Conservation (phyloP, 92 coral and sea anemone genomes). For the Hydrozoanthus gracilis region DNA sequence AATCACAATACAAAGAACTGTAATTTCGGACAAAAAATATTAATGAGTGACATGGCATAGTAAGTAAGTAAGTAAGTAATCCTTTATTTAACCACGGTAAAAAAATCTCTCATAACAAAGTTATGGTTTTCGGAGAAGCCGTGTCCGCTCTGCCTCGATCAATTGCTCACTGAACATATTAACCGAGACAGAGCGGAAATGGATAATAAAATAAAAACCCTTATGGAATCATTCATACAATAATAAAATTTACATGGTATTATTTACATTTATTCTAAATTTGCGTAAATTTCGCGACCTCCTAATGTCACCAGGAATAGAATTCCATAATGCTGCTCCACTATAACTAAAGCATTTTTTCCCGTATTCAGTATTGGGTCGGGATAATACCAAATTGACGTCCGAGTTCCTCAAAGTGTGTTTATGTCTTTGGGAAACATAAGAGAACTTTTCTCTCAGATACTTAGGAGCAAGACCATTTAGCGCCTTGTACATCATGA, state of each 20-base stretch:
- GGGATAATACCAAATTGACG: neutral
- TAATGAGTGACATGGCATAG: conserved; percentile 8
- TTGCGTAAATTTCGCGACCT: neutral
- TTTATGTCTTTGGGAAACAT: conserved; percentile 1
- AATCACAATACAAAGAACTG: neutral
- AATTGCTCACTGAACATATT: too few relatives aligned
- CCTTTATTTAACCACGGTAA: too few relatives aligned
- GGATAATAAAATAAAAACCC: too few relatives aligned
- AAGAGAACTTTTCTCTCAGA: conserved; percentile 5
- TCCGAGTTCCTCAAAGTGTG: neutral
- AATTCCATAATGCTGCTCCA: neutral
- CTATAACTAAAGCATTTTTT: neutral
- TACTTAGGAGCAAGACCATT: conserved; percentile 8
- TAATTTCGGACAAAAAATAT: neutral
- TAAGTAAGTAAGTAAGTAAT: too few relatives aligned
- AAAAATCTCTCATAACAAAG: too few relatives aligned
- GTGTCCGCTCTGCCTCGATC: too few relatives aligned
- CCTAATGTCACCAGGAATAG: neutral
- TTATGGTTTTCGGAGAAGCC: too few relatives aligned
- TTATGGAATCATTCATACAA: too few relatives aligned
- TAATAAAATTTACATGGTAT: too few relatives aligned
- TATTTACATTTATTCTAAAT: too few relatives aligned
- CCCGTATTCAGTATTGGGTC: neutral
- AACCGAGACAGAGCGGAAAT: too few relatives aligned
- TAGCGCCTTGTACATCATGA: neutral